phyloP scores from a whole-genome alignment of 2,888 invertebrate genomes.

The Nowickia ferox region DNA sequence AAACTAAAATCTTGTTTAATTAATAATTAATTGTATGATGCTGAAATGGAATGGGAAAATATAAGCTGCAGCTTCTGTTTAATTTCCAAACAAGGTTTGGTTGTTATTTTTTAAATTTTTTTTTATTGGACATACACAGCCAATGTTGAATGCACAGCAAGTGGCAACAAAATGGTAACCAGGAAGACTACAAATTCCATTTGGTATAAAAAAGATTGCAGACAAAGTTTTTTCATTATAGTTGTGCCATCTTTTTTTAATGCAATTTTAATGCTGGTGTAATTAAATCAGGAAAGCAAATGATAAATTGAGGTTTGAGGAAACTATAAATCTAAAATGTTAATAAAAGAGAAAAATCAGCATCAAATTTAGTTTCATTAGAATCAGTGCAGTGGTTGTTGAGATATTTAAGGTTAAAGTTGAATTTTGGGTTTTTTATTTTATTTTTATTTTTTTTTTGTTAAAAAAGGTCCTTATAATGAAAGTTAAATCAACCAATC shows the following conservation, averaged over 20 bases:
- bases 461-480: no score
- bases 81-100: conserved; percentile 56
- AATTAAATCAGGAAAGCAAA: conserved; percentile 48
- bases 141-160: conserved; percentile 57
- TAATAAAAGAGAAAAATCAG: no score
- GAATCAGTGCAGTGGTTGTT: no score
- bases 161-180: conserved; percentile 64
- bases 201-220: conserved; percentile 40
- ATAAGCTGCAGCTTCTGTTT: conserved; percentile 69
- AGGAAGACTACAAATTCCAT: conserved; percentile 64
- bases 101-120: conserved; percentile 21
- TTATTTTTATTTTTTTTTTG: no score
- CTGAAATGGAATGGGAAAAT: conserved; percentile 62
- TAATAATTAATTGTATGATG: conserved; percentile 69
- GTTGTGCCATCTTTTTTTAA: background rate
- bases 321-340: background rate
- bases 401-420: no score
- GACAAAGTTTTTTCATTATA: conserved; percentile 13
- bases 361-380: no score
- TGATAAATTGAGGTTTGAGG: background rate
- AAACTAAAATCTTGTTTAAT: conserved; percentile 70
- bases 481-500: no score
- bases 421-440: no score
- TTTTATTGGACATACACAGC: conserved; percentile 34
- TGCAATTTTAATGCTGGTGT: conserved; percentile 6